These are phyloP conservation scores for Gavia stellata DNA, from an alignment of 2,113 vertebrate species.

Conservation along the genomic window DNA sequence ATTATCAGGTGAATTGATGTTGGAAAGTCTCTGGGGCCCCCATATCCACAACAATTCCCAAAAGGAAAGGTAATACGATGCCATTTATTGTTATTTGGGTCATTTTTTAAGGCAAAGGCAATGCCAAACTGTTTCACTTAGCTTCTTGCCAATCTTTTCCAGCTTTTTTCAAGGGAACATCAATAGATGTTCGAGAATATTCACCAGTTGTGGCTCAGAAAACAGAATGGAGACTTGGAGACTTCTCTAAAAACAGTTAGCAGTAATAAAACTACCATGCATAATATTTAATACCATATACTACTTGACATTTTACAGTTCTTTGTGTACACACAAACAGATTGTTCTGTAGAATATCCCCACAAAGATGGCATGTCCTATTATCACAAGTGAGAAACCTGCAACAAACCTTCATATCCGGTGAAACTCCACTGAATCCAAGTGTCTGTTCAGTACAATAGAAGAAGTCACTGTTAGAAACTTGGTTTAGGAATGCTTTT, in stretches of 20 bases:
- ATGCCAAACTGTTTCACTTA: not conserved
- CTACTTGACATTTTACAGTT: not conserved
- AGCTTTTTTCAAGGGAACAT: not conserved
- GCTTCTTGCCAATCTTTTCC: not conserved
- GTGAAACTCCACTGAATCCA: not conserved
- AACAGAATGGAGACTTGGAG: not conserved
- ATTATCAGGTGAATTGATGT: not conserved
- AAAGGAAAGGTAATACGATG: not conserved
- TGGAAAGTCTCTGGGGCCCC: not conserved
- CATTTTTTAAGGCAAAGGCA: not conserved
- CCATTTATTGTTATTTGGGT: not conserved
- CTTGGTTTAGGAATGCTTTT: not conserved
- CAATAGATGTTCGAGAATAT: not conserved
- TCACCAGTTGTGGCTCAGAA: not conserved
- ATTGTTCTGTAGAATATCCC: not conserved
- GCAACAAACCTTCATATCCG: not conserved
- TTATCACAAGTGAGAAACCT: not conserved
- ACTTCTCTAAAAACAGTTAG: not conserved
- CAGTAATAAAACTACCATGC: not conserved
- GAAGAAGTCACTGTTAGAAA: not conserved
- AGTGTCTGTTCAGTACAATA: not conserved
- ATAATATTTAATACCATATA: not conserved
- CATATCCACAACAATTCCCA: not conserved
- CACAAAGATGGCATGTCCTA: not conserved
- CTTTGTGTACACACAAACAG: fast-evolving